phyloP scores from a whole-genome alignment of 2,113 vertebrate genomes.

The Anolis carolinensis region DNA sequence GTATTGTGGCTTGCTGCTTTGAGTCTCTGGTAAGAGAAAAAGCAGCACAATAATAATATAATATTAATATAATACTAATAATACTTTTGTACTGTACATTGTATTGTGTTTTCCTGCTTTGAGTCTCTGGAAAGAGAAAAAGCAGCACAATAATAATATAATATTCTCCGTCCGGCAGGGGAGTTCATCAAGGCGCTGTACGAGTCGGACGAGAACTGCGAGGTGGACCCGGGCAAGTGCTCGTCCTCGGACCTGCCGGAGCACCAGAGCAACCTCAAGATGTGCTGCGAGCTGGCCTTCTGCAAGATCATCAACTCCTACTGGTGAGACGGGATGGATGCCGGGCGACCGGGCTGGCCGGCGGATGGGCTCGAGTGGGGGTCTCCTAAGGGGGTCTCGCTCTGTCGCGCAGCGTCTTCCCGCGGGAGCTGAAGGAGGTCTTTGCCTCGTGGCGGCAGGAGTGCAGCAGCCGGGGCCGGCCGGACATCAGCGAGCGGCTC shows the following conservation, averaged over 20 bases:
- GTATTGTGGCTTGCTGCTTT: no score
- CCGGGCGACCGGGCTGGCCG: no score
- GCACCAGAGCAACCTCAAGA: slow-evolving; percentile 98
- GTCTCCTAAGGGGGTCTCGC: no score
- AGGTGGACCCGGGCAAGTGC: slow-evolving; percentile 95
- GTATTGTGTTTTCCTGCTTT: no score
- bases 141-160: no score
- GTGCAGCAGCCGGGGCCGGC: slow-evolving; percentile 93
- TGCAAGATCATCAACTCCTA: slow-evolving; percentile 99
- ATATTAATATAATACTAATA: no score
- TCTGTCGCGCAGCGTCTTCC: slow-evolving; percentile 87
- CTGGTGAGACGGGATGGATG: slow-evolving; percentile 79
- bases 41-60: no score
- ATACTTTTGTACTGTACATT: no score
- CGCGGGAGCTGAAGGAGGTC: slow-evolving; percentile 95
- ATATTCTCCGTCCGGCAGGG: no score
- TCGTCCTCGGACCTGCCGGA: slow-evolving; percentile 89
- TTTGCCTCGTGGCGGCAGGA: slow-evolving; percentile 98
- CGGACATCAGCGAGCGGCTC: slow-evolving; percentile 96
- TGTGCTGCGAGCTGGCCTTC: slow-evolving; percentile 99
- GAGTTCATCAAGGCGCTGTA: slow-evolving; percentile 99
- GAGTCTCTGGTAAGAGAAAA: no score
- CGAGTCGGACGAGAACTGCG: slow-evolving; percentile 98
- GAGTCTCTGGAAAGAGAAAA: no score
- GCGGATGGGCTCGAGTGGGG: neutral